Percentiles rank a stretch among this genome's conserved stretches.
Evolutionary conservation across 1,140 invertebrate genomes (phyloP).

Genomic region (Drosophila yakuba): DNA sequence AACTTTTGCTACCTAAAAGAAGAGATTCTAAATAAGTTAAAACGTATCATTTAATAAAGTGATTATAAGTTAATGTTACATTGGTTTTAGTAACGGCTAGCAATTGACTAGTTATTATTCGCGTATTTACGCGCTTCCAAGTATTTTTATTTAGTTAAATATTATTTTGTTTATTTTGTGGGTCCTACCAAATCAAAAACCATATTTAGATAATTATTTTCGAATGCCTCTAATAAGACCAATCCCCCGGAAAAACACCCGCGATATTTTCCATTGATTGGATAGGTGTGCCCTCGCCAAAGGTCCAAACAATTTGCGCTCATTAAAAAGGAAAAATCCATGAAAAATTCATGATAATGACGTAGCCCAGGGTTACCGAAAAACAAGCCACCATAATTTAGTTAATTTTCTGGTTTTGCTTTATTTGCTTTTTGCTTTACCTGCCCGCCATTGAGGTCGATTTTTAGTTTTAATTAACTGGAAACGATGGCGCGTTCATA

Average conservation of each 20-base stretch:
- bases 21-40: no score
- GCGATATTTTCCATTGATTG: conserved; percentile 31
- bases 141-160: no score
- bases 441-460: conserved; percentile 26
- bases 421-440: conserved; percentile 3
- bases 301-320: conserved; percentile 71
- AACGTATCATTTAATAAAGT: no score
- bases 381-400: conserved; percentile 60
- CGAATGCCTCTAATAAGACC: conserved; percentile 2
- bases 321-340: conserved; percentile 71
- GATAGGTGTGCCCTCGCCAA: conserved; percentile 55
- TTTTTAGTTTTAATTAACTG: conserved; percentile 71
- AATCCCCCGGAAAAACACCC: conserved; percentile 7
- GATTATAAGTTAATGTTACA: no score
- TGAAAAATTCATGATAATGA: conserved; percentile 62
- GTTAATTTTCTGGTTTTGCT: conserved; percentile 64
- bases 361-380: conserved; percentile 64
- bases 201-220: background rate
- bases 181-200: background rate
- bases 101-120: no score
- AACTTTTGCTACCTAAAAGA: no score
- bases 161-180: background rate
- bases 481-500: conserved; percentile 66
- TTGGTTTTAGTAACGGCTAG: no score
- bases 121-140: no score